Evolutionary conservation across 2,113 vertebrate species (phyloP), one percentile per base, ranked within the genome.

Genomic region (Spea multiplicata): DNA sequence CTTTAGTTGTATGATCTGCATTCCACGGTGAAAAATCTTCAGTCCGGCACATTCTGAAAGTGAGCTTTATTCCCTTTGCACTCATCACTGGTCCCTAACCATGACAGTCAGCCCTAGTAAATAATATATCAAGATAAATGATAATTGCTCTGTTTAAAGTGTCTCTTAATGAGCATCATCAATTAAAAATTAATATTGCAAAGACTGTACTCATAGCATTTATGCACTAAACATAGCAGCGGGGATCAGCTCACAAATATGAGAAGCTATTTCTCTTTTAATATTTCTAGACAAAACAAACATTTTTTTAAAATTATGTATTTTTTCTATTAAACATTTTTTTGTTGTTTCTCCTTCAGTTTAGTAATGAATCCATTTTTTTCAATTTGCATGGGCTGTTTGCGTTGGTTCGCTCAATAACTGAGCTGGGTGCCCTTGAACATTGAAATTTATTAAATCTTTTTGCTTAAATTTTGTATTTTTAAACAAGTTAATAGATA

Each of bases 101-200:
- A 91, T 90, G 94, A 96, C 94, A 96, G 93, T 90, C 91, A 95
- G 91, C 91, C 91, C 95, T 95, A 90, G 93, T 98, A 97, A 99
- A 98, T 98, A 98, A 98, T 98, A 96, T 96, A 99, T 98, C 93
- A 98, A 96, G 95, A 98, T 97, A 97, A 97, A 98, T 96, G 95
- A 97, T 97, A 97, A 97, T 97, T 96, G 94, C 94, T 92, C 90
- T 83, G 85, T 91, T 96, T 96, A 95, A 93, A 93, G 86, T 93
- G 89, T 92, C 91, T 93, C 91, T 92, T 98, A 97, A 99, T 97
- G 96, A 99, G 94, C 84, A 87, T 92, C 92, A 95, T 99, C 94
- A 97, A 98, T 97, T 96, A 97, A 93, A 95, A 93, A 94, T 95
- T 95, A 96, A 94, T 89, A 87, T 90, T 89, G 89, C 93, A 95